Base-by-base conservation (phyloP, 2,797 vertebrate species). In the Botia kubotai region DNA sequence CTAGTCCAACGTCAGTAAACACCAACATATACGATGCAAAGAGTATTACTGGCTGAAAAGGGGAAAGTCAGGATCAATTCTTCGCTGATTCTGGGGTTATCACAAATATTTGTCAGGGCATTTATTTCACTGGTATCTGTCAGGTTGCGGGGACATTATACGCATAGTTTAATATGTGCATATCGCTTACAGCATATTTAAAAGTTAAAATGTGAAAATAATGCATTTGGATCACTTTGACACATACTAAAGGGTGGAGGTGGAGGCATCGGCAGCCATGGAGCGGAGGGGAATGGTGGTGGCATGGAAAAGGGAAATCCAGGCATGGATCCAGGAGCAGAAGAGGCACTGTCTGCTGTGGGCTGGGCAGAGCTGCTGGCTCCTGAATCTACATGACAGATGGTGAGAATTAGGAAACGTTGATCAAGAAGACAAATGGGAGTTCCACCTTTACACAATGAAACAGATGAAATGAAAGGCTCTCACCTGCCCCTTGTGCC, bases 191-290 rank as follows among this genome's bases (percentile, higher is more conserved):
- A 39, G 5, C 36, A 39, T 39, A 1, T 39, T 39, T 39, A 39
- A 39, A 39, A 8, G 36, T 39, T 33, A 5, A 26, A 26, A 26
- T 36, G 5, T 39, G 36, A 39, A 36, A 6, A 6, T 39, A 39
- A 39, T 39, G 36, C 36, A 8, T 6, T 39, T 8, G 5, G 7
- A 39, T 39, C 5, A 39, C 36, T 10, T 43, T 43, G 43, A 65
- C 62, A 75, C 94, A 92, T 88, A 98, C 97, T 95, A 0, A 98
- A 97, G 5, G 96, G 95, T 0, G 96, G 97, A 0, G 96, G 96
- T n/a, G 97, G 95, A 0, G 97, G 95, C 95, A 97, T 95, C 16
- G 95, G 94, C 90, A 97, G 91, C 96, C 97, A 98, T 0, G 96
- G 96, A 14, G 94, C 89, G 11, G 92, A 86, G 26, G 94, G 92